Evolutionary conservation across 2,888 invertebrate genomes (phyloP).

Genomic region (Rhodophaea formosa): DNA sequence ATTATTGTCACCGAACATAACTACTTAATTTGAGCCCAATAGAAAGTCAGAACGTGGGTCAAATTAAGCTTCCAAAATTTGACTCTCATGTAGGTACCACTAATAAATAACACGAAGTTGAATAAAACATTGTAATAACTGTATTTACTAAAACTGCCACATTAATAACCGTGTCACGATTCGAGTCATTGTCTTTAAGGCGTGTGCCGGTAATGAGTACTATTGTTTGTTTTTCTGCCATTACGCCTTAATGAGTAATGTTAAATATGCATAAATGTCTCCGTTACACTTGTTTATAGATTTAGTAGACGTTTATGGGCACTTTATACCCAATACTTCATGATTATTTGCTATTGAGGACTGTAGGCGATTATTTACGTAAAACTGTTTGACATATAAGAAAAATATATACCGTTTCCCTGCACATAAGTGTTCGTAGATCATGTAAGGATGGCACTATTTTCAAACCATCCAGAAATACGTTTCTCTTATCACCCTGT

Average conservation of each 20-base stretch:
- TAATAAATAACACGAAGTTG: not conserved
- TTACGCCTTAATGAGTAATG: not conserved
- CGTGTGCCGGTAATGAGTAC: slow-evolving; percentile 8
- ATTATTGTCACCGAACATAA: too few relatives aligned
- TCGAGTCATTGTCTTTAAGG: not conserved
- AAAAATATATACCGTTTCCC: not conserved
- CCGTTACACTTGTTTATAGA: not conserved
- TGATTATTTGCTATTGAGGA: not conserved
- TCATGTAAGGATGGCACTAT: too few relatives aligned
- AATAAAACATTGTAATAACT: not conserved
- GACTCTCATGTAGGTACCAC: too few relatives aligned
- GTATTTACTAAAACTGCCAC: not conserved
- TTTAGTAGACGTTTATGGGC: not conserved
- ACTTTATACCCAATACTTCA: not conserved
- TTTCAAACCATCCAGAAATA: too few relatives aligned
- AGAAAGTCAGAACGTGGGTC: too few relatives aligned
- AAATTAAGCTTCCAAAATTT: too few relatives aligned
- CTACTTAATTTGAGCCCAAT: too few relatives aligned
- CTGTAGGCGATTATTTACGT: not conserved
- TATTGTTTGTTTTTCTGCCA: slow-evolving; percentile 21
- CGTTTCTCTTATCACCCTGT: too few relatives aligned
- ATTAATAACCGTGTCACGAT: slow-evolving; percentile 2
- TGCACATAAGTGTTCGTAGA: too few relatives aligned
- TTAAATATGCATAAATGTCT: slow-evolving; percentile 11
- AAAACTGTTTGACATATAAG: not conserved